A percentile compares a stretch with the other conserved stretches of the same genome.
Conservation (phyloP, 2,888 invertebrate genomes). For the Junonia oenone region DNA sequence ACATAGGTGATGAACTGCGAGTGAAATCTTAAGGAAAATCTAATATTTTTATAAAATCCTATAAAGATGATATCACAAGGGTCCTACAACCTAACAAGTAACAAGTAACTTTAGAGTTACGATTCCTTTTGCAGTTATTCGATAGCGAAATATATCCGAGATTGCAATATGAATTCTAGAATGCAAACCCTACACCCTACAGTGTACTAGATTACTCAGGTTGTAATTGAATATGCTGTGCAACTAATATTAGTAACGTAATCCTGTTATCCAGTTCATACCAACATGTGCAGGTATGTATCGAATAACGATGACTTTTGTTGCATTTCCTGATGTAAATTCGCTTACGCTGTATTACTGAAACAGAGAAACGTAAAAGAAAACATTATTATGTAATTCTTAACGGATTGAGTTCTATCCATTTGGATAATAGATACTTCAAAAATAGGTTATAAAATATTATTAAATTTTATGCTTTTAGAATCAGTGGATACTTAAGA, state of each 20-base stretch:
- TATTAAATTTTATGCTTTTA: no score
- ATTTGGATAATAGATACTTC: no score
- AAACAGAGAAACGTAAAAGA: no score
- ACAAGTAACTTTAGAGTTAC: neutral
- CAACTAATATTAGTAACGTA: constrained; percentile 4
- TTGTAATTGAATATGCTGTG: constrained; percentile 7
- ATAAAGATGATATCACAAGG: no score
- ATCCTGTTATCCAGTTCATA: neutral
- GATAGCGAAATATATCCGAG: neutral
- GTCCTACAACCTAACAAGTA: no score
- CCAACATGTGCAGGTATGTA: neutral
- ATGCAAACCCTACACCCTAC: neutral
- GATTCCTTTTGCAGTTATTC: neutral
- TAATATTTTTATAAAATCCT: no score
- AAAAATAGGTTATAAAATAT: no score
- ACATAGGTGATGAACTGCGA: no score
- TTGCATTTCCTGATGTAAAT: neutral
- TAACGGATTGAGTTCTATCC: no score
- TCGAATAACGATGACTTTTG: neutral
- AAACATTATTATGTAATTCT: no score
- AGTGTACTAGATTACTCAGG: constrained; percentile 7
- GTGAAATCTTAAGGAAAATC: no score
- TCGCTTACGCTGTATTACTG: neutral
- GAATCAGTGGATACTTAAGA: no score
- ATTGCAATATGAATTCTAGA: neutral